These are phyloP conservation scores for Nilaparvata lugens DNA, from an alignment of 1,140 invertebrate genomes.

Conservation along the genomic window DNA sequence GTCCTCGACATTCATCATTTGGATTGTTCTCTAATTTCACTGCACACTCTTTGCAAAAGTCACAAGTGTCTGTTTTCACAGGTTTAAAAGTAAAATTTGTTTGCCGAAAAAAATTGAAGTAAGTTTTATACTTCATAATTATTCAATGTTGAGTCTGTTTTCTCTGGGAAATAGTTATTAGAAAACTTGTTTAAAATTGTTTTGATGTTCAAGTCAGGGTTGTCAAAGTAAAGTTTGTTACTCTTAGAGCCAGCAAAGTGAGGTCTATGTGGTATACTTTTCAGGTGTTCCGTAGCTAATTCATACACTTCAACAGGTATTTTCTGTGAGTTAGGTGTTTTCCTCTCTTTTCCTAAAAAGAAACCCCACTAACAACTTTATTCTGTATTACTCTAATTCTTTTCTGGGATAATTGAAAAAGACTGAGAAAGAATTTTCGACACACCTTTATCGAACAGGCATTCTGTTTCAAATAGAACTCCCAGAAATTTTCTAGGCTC, in stretches of 20 bases:
- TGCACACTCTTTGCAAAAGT: slow-evolving; percentile 14
- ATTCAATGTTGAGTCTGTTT: too few relatives aligned
- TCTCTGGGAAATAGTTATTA: not conserved
- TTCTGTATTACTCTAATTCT: slow-evolving; percentile 3
- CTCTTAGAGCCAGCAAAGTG: not conserved
- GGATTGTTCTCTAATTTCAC: slow-evolving; percentile 13
- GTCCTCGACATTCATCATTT: slow-evolving; percentile 6
- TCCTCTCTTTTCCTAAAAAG: slow-evolving; percentile 5
- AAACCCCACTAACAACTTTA: not conserved
- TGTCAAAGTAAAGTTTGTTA: slow-evolving; percentile 7
- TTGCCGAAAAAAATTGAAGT: slow-evolving; percentile 12
- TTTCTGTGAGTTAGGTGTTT: slow-evolving; percentile 3
- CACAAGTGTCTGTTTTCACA: slow-evolving; percentile 14
- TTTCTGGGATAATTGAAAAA: not conserved
- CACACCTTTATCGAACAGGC: too few relatives aligned
- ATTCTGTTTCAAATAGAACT: too few relatives aligned
- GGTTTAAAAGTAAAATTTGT: slow-evolving; percentile 9
- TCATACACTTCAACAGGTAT: not conserved
- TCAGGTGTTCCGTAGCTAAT: slow-evolving; percentile 11
- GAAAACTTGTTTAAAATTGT: slow-evolving; percentile 3
- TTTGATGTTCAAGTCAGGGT: slow-evolving; percentile 1
- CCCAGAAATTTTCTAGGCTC: too few relatives aligned
- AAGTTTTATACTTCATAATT: slow-evolving; percentile 13
- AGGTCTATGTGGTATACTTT: slow-evolving; percentile 4
- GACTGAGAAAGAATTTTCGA: too few relatives aligned